Evolutionary conservation across 2,888 invertebrate species (phyloP).

Genomic region (Agapostemon virescens): DNA sequence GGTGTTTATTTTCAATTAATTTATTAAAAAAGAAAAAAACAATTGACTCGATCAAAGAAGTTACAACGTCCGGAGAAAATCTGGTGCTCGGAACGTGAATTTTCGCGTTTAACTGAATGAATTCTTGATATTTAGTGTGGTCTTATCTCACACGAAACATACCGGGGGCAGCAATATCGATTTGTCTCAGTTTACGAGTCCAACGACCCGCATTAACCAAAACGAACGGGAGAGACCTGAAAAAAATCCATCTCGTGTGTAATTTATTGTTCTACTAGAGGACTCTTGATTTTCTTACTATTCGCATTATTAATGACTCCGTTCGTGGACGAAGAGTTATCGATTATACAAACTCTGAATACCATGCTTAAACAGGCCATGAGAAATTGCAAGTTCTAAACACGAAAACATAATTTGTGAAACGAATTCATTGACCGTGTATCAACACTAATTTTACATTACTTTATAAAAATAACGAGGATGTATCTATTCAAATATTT

Average conservation of each 20-base stretch:
- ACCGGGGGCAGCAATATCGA: slow-evolving; percentile 30
- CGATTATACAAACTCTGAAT: slow-evolving; percentile 20
- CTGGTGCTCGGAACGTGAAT: background rate
- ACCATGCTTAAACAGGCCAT: slow-evolving; percentile 24
- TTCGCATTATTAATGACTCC: slow-evolving; percentile 19
- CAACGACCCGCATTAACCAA: slow-evolving; percentile 32
- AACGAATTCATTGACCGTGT: too few species aligned
- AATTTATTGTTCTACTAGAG: slow-evolving; percentile 37
- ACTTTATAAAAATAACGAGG: too few species aligned
- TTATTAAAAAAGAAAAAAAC: background rate
- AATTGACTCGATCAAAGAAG: background rate
- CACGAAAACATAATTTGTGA: slow-evolving; percentile 26
- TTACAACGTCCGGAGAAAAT: background rate
- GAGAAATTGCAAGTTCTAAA: slow-evolving; percentile 37
- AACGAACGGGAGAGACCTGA: slow-evolving; percentile 2
- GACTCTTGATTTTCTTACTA: slow-evolving; percentile 28
- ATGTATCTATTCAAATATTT: too few species aligned
- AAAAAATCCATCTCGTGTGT: slow-evolving; percentile 18
- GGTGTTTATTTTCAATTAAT: background rate
- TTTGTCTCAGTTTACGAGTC: slow-evolving; percentile 35
- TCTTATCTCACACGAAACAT: slow-evolving; percentile 9
- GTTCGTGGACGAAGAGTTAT: slow-evolving; percentile 32
- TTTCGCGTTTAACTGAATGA: slow-evolving; percentile 9
- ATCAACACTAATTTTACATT: too few species aligned
- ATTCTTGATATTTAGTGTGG: slow-evolving; percentile 13